phyloP scores from a whole-genome alignment of 1,140 invertebrate genomes.

The Psilanteris sp. region DNA sequence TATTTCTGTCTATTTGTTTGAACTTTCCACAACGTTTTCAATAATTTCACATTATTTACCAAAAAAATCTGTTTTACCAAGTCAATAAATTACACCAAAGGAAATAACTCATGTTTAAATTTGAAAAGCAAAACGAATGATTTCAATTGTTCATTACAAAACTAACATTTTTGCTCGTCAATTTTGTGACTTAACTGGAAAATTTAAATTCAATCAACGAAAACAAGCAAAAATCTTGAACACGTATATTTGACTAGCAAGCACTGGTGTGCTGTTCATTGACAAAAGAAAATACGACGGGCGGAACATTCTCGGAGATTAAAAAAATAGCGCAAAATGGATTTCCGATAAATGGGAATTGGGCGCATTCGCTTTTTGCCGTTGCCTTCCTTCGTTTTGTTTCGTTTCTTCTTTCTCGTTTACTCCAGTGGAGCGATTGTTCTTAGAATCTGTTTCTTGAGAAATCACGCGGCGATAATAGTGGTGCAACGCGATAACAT shows the following conservation, averaged over 20 bases:
- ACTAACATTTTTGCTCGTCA: neutral
- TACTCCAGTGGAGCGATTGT: neutral
- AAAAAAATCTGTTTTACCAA: too few species aligned
- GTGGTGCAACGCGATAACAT: slow-evolving; percentile 26
- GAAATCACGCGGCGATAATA: slow-evolving; percentile 11
- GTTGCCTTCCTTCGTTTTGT: neutral
- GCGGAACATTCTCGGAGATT: slow-evolving; percentile 8
- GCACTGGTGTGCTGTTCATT: slow-evolving; percentile 9
- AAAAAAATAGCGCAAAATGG: slow-evolving; percentile 47
- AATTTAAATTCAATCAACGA: slow-evolving; percentile 33
- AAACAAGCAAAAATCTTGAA: slow-evolving; percentile 22
- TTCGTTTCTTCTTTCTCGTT: slow-evolving; percentile 1
- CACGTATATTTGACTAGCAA: slow-evolving; percentile 35
- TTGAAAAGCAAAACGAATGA: neutral
- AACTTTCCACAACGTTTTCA: too few species aligned
- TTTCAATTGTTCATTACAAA: neutral
- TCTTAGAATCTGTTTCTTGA: neutral
- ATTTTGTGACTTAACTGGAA: slow-evolving; percentile 1
- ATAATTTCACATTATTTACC: too few species aligned
- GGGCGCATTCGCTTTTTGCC: neutral
- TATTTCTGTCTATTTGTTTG: too few species aligned
- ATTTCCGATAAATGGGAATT: slow-evolving; percentile 41
- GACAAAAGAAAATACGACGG: slow-evolving; percentile 40
- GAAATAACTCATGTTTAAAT: too few species aligned
- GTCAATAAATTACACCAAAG: too few species aligned